These are phyloP conservation scores for Hyposoter didymator DNA, from an alignment of 2,888 invertebrate species.

Conservation along the genomic window DNA sequence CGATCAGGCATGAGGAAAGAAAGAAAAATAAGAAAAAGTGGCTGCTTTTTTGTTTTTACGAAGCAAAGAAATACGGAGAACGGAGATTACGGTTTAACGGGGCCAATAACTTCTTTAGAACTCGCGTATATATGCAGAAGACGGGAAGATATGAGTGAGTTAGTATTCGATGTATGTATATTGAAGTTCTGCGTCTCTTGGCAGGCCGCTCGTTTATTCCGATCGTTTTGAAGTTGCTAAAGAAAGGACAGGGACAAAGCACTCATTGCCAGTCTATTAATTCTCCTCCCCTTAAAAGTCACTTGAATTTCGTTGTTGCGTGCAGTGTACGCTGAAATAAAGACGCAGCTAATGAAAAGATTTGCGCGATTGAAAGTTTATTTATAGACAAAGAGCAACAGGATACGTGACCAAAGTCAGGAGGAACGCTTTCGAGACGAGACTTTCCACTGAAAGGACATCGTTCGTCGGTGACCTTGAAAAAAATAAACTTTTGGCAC, in stretches of 20 bases:
- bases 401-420: conserved; percentile 43
- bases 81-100: conserved; percentile 23
- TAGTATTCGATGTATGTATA: conserved; percentile 8
- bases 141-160: conserved; percentile 11
- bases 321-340: not conserved
- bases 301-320: not conserved
- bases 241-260: conserved; percentile 24
- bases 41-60: not conserved
- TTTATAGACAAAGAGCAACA: conserved; percentile 34
- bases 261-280: conserved; percentile 16
- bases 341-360: conserved; percentile 27
- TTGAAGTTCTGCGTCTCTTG: conserved; percentile 30
- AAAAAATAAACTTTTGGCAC: not conserved
- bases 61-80: not conserved
- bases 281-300: not conserved
- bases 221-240: conserved; percentile 21
- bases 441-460: conserved; percentile 35
- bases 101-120: conserved; percentile 38
- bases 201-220: conserved; percentile 33
- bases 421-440: conserved; percentile 16
- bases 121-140: not conserved
- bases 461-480: not conserved
- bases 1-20: not conserved
- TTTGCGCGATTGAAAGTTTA: conserved; percentile 31
- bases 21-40: not conserved